Conservation (phyloP, 2,888 invertebrate species). For the Hedychridium roseum region DNA sequence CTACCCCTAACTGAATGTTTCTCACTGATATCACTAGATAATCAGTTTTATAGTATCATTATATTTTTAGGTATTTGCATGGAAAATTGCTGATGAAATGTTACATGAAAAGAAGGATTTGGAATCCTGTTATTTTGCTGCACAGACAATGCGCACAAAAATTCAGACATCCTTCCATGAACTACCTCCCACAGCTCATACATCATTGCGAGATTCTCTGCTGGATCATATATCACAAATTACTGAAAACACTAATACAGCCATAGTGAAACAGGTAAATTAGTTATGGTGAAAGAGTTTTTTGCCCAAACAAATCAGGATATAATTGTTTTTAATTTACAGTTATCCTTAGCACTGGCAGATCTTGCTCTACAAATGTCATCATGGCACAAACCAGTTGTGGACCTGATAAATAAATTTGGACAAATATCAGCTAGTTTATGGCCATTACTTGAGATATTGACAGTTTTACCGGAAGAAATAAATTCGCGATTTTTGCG, state of each 20-base stretch:
- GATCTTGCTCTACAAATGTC: slow-evolving; percentile 95
- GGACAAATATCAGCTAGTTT: slow-evolving; percentile 71
- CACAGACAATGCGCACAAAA: slow-evolving; percentile 97
- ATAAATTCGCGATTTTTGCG: slow-evolving; percentile 81
- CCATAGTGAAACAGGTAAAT: slow-evolving; percentile 83
- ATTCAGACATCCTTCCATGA: slow-evolving; percentile 92
- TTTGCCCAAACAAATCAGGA: not conserved
- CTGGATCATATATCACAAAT: slow-evolving; percentile 86
- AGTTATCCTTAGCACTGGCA: slow-evolving; percentile 89
- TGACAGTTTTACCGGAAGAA: slow-evolving; percentile 96
- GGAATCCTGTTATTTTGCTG: slow-evolving; percentile 96
- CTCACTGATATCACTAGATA: too few species aligned
- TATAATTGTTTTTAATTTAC: slow-evolving; percentile 33
- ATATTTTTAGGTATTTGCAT: slow-evolving; percentile 87
- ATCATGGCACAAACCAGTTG: slow-evolving; percentile 88
- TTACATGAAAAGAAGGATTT: slow-evolving; percentile 87
- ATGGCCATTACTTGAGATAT: slow-evolving; percentile 88
- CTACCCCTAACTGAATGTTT: too few species aligned
- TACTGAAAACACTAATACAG: slow-evolving; percentile 78
- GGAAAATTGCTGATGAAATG: slow-evolving; percentile 96
- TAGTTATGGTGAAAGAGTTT: too few species aligned
- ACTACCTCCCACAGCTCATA: slow-evolving; percentile 83
- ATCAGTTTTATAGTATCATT: too few species aligned
- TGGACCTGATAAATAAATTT: slow-evolving; percentile 83
- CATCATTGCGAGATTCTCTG: slow-evolving; percentile 88